Evolutionary conservation across 2,113 vertebrate genomes (phyloP), one percentile per base, ranked within the genome.

Genomic region (Meriones unguiculatus): DNA sequence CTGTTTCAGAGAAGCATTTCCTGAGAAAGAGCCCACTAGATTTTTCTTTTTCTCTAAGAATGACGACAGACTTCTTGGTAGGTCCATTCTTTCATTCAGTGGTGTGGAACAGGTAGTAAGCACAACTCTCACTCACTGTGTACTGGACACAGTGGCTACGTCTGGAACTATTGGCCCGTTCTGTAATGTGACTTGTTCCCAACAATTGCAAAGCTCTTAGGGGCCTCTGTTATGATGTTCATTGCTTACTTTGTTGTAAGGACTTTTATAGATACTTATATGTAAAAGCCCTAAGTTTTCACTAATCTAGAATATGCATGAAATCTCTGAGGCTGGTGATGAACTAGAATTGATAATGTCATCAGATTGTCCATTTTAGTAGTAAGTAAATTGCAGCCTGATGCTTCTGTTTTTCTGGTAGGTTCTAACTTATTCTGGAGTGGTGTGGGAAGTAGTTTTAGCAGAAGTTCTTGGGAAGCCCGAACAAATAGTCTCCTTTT

Each of bases 21-120:
- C 97, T 2, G 88, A 65, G 28, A 97, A 98, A 87, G 96, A 95
- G 4, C 91, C 87, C 70, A 78, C 59, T 2, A 98, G 98, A 76
- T 98, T 98, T 82, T 99, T 99, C 98, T 99, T 99, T 98, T 99
- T 99, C 98, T 98, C 82, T 84, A 97, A 97, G 90, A 98, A 98
- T 41, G 99, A 99, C 96, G 97, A 98, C 96, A 98, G 99, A 94
- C 97, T 99, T 97, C 98, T 96, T 98, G 99, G 99, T 99, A 98
- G 64, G 93, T 87, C 7, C 18, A 28, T 86, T 86, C 93, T 90
- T 54, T 9, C 0, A 18, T 62, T 81, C 52, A 85, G 8, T 94
- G 13, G 2, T 35, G 15, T 28, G 54, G 6, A 32, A 75, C 6
- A 41, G 12, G 38, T 57, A 52, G 25, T 35, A 76, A 13, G 46